These are phyloP conservation scores for Peromyscus eremicus DNA, from an alignment of 2,797 vertebrate genomes.

Conservation along the genomic window DNA sequence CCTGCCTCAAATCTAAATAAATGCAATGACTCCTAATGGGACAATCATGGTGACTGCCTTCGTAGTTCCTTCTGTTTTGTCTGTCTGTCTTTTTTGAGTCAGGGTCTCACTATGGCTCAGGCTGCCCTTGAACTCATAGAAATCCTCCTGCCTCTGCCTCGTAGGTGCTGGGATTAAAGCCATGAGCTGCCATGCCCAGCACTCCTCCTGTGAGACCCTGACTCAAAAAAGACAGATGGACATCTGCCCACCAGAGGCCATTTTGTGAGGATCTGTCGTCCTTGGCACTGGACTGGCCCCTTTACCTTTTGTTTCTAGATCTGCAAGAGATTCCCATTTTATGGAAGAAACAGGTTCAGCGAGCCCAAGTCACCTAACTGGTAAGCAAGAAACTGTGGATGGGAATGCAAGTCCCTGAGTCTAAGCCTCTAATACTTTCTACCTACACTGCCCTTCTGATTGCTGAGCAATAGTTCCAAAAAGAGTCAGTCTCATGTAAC, in stretches of 20 bases:
- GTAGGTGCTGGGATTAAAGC: background rate
- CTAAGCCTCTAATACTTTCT: background rate
- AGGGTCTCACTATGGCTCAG: background rate
- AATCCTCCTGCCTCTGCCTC: background rate
- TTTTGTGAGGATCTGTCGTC: background rate
- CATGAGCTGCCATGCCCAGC: background rate
- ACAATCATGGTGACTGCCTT: background rate
- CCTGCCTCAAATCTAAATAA: background rate
- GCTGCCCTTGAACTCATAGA: background rate
- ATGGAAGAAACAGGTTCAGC: background rate
- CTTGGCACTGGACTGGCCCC: background rate
- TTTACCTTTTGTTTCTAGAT: conserved; percentile 38
- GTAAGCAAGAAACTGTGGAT: background rate
- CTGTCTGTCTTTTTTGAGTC: background rate
- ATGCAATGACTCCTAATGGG: background rate
- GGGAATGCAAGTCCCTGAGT: background rate
- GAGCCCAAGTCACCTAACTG: conserved; percentile 1
- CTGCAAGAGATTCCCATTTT: background rate
- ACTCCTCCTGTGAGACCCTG: background rate
- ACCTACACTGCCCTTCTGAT: background rate
- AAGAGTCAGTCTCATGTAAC: background rate
- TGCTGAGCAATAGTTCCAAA: background rate
- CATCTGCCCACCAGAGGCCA: background rate
- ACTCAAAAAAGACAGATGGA: too few species aligned
- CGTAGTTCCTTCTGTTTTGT: background rate